Conservation (phyloP, 1,140 invertebrate genomes). For the Drosophila ogumai region DNA sequence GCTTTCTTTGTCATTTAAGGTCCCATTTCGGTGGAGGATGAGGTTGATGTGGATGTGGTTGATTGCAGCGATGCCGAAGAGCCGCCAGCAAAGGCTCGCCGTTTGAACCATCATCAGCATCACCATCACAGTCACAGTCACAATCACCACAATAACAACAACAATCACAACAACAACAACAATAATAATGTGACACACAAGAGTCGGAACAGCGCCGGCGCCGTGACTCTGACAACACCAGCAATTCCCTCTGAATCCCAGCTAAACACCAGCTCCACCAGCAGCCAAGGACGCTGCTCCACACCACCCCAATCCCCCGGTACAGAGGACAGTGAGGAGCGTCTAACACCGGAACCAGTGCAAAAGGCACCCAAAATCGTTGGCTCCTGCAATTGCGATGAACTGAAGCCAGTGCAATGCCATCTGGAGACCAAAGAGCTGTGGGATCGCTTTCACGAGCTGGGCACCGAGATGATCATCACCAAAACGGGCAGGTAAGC, state of each 20-base stretch:
- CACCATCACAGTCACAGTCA: conserved; percentile 57
- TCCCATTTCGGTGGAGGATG: conserved; percentile 85
- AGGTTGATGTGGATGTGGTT: conserved; percentile 86
- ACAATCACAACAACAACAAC: conserved; percentile 58
- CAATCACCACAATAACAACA: conserved; percentile 49
- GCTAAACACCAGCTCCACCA: conserved; percentile 78
- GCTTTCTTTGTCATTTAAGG: conserved; percentile 66
- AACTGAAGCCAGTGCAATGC: conserved; percentile 92
- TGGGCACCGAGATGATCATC: conserved; percentile 99
- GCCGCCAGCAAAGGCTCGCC: conserved; percentile 75
- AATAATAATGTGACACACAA: conserved; percentile 67
- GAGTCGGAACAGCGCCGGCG: conserved; percentile 58
- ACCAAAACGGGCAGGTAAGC: conserved; percentile 97
- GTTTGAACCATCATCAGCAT: conserved; percentile 68
- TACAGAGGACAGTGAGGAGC: conserved; percentile 82
- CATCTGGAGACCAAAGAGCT: conserved; percentile 97
- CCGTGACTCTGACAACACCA: conserved; percentile 34
- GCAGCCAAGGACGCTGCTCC: conserved; percentile 82
- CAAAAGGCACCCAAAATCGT: conserved; percentile 84
- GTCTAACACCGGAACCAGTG: conserved; percentile 82
- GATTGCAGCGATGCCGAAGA: conserved; percentile 86
- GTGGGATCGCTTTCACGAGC: conserved; percentile 97
- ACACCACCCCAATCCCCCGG: conserved; percentile 80
- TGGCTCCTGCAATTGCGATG: conserved; percentile 93
- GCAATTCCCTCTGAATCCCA: conserved; percentile 49